Evolutionary conservation across 2,113 vertebrate genomes (phyloP).

Genomic region (Rhadina sibilatrix): DNA sequence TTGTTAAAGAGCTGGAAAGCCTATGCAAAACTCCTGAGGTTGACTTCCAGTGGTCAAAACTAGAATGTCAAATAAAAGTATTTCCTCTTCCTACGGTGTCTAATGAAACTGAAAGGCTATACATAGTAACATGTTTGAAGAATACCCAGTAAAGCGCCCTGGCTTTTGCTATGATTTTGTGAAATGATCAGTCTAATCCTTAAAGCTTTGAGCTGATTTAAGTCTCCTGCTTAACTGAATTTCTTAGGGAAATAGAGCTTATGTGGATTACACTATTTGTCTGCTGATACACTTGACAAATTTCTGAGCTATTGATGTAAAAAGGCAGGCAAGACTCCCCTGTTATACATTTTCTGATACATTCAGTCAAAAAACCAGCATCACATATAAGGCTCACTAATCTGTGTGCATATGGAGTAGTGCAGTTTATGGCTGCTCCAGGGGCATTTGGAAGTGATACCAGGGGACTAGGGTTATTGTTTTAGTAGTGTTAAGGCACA

Average conservation of each 20-base stretch:
- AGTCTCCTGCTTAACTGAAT: background rate
- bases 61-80: background rate
- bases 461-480: background rate
- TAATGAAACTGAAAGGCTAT: background rate
- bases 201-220: background rate
- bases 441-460: accelerated
- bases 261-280: background rate
- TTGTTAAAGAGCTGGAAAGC: background rate
- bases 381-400: background rate
- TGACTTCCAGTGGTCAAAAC: background rate
- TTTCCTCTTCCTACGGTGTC: background rate
- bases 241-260: background rate
- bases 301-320: background rate
- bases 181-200: background rate
- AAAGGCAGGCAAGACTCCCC: background rate
- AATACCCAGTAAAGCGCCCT: background rate
- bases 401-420: no score
- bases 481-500: background rate
- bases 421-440: background rate
- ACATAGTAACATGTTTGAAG: background rate
- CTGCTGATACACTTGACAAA: background rate
- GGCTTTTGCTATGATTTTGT: background rate
- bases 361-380: background rate
- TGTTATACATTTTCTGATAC: background rate
- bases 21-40: background rate